A percentile compares a stretch with the other conserved stretches of the same genome.
Conservation (phyloP, 2,888 invertebrate species). For the Pseudanteris insignis region DNA sequence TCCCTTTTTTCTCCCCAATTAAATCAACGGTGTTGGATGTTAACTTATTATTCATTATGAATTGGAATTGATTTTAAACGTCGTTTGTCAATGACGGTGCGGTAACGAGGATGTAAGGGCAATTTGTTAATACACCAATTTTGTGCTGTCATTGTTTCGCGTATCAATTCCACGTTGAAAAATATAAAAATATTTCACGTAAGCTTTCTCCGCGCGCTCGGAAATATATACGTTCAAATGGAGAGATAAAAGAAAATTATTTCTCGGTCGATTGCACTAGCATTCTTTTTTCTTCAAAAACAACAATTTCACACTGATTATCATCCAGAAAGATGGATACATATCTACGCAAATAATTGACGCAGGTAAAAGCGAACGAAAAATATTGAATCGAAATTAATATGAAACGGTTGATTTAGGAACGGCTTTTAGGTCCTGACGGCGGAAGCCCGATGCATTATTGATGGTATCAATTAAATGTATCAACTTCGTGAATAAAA, state of each 20-base stretch:
- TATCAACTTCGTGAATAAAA: conserved; percentile 6
- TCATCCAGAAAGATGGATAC: conserved; percentile 3
- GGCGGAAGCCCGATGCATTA: not conserved
- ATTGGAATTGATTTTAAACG: no score
- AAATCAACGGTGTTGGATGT: no score
- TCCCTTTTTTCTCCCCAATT: no score
- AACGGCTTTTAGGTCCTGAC: conserved; percentile 1
- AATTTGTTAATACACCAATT: no score
- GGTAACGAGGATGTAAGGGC: no score
- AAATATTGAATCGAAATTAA: conserved; percentile 7
- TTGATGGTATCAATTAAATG: conserved; percentile 4
- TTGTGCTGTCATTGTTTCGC: no score
- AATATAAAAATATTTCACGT: not conserved
- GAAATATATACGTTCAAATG: not conserved
- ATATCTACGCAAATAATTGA: conserved; percentile 7
- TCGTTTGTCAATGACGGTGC: not conserved
- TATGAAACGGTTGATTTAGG: conserved; percentile 2
- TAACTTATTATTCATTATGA: no score
- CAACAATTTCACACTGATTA: conserved; percentile 2
- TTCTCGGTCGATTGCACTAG: conserved; percentile 1
- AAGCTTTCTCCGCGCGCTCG: not conserved
- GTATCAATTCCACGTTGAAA: not conserved
- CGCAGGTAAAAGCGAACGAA: not conserved
- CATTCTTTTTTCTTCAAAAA: not conserved
- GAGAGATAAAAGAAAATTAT: conserved; percentile 10